phyloP scores from a whole-genome alignment of 2,797 vertebrate species.

The Hyperoplus immaculatus region DNA sequence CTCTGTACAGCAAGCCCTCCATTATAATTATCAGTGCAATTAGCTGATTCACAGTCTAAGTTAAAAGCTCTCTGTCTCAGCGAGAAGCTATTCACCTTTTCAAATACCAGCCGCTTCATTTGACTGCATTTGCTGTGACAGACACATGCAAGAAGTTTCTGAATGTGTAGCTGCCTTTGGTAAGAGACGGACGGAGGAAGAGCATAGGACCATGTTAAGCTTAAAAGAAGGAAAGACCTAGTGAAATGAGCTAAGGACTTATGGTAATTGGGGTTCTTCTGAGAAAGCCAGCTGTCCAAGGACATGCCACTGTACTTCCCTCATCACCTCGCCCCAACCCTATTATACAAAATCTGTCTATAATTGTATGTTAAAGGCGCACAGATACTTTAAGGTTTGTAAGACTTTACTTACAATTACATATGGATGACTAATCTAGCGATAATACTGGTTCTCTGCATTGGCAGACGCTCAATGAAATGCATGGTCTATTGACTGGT shows the following conservation, averaged over 20 bases:
- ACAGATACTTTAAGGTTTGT: conserved; percentile 6
- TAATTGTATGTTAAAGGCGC: conserved; percentile 16
- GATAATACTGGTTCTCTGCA: conserved; percentile 1
- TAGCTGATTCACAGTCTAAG: conserved; percentile 66
- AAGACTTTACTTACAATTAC: conserved; percentile 10
- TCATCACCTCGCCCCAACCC: conserved; percentile 3
- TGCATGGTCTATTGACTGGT: background rate
- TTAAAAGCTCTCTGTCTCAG: conserved; percentile 40
- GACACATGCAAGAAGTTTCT: conserved; percentile 31
- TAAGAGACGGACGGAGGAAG: conserved; percentile 5
- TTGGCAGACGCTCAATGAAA: background rate
- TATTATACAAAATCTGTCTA: background rate
- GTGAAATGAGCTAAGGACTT: conserved; percentile 14
- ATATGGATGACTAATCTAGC: conserved; percentile 15
- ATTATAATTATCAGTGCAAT: conserved; percentile 77
- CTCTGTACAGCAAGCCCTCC: conserved; percentile 66
- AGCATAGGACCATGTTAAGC: conserved; percentile 14
- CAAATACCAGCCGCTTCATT: conserved; percentile 23
- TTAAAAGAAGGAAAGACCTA: conserved; percentile 31
- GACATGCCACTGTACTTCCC: conserved; percentile 6
- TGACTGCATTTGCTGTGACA: conserved; percentile 16
- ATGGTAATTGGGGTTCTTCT: conserved; percentile 13
- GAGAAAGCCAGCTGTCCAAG: conserved; percentile 28
- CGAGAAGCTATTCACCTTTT: conserved; percentile 37
- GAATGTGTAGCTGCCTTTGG: conserved; percentile 13